A percentile compares a stretch with the other conserved stretches of the same genome.
Conservation (phyloP, 2,888 invertebrate species). For the Caenorhabditis sulstoni region DNA sequence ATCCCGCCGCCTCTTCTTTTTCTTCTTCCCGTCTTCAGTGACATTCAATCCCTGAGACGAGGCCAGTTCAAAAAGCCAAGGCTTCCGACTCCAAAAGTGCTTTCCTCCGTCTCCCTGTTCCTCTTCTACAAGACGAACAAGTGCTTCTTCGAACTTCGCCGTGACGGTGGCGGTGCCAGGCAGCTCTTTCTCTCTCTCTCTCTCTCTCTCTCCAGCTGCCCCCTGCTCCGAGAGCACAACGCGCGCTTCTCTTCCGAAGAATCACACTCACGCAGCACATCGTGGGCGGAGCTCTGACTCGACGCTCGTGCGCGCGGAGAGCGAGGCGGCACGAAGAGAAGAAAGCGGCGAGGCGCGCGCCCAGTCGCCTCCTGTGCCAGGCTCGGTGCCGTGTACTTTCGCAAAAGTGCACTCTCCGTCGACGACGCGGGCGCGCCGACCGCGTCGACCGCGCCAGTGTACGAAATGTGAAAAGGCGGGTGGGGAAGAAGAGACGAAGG, state of each 20-base stretch:
- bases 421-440: constrained; percentile 22
- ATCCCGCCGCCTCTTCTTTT: background rate
- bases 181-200: constrained; percentile 2
- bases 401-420: constrained; percentile 32
- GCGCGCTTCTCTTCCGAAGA: constrained; percentile 9
- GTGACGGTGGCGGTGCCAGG: constrained; percentile 2
- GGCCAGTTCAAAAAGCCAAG: too few species aligned
- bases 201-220: constrained; percentile 46
- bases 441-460: constrained; percentile 14
- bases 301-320: constrained; percentile 19
- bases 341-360: constrained; percentile 15
- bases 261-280: background rate
- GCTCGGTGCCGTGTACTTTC: constrained; percentile 53
- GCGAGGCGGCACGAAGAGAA: constrained; percentile 37
- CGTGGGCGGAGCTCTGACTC: too few species aligned
- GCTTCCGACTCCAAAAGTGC: background rate
- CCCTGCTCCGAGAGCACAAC: background rate
- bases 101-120: background rate
- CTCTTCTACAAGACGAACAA: background rate
- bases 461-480: background rate
- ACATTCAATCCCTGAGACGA: constrained; percentile 18
- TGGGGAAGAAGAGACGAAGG: background rate
- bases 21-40: background rate
- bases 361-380: constrained; percentile 34
- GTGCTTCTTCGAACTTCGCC: background rate